These are phyloP conservation scores for Dicaeum eximium DNA, from an alignment of 2,113 vertebrate species.

Conservation along the genomic window DNA sequence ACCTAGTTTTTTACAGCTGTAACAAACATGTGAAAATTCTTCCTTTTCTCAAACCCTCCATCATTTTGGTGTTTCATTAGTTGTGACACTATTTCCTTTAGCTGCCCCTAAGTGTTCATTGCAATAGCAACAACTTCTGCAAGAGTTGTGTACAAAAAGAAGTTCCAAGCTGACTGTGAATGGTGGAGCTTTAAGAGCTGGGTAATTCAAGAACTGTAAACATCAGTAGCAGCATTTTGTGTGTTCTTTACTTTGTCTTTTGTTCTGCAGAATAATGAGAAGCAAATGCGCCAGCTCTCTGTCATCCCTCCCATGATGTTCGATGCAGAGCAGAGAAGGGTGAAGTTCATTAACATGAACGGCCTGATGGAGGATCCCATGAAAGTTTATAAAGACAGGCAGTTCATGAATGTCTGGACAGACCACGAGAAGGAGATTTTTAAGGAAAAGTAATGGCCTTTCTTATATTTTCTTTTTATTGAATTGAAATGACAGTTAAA, in stretches of 20 bases:
- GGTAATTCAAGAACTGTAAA: not conserved
- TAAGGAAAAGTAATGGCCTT: conserved; percentile 91
- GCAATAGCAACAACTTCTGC: not conserved
- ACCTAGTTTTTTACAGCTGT: not conserved
- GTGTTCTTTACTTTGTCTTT: not conserved
- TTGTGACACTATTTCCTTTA: not conserved
- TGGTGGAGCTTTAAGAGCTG: not conserved
- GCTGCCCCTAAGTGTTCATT: not conserved
- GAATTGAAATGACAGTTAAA: not conserved
- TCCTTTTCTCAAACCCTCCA: not conserved
- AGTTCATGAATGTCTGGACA: conserved; percentile 99
- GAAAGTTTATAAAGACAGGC: conserved; percentile 97
- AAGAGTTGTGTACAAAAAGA: not conserved
- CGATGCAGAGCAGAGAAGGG: conserved; percentile 92
- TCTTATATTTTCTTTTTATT: not conserved
- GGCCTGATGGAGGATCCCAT: conserved; percentile 98
- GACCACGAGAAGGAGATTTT: conserved; percentile 99
- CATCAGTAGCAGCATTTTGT: not conserved
- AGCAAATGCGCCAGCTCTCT: conserved; percentile 97
- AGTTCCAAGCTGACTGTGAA: not conserved
- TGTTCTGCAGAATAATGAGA: conserved; percentile 90
- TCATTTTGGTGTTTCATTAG: not conserved
- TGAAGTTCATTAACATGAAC: conserved; percentile 99
- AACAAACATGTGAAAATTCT: not conserved
- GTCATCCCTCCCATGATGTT: conserved; percentile 99